These are phyloP conservation scores for Cyanoderma ruficeps DNA, from an alignment of 2,113 vertebrate species.

Conservation along the genomic window DNA sequence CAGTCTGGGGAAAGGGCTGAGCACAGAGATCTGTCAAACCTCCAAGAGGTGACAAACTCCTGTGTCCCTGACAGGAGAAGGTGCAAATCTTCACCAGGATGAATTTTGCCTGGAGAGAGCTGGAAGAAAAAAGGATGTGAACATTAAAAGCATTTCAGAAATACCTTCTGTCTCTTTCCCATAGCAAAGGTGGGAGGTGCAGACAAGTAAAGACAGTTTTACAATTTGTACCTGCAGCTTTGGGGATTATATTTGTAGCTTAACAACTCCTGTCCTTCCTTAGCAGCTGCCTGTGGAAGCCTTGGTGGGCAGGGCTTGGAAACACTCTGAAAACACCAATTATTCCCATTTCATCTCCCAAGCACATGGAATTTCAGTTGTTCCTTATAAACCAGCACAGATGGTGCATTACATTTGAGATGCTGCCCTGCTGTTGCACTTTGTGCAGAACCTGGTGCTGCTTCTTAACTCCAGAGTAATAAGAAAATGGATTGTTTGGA, in stretches of 20 bases:
- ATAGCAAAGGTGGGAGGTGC: background rate
- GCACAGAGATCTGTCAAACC: background rate
- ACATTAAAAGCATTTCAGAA: conserved; percentile 21
- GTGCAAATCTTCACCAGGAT: background rate
- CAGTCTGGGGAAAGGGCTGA: background rate
- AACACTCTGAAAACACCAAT: background rate
- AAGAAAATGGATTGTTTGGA: background rate
- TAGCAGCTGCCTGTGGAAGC: background rate
- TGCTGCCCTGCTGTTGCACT: background rate
- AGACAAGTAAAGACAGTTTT: background rate
- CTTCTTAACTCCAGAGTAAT: background rate
- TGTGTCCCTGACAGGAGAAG: background rate
- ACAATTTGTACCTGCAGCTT: background rate
- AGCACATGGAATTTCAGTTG: background rate
- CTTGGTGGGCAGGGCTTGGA: background rate
- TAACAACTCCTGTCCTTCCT: background rate
- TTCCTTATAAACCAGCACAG: background rate
- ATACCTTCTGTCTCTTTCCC: background rate
- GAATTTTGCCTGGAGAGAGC: background rate
- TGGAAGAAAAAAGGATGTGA: conserved; percentile 24
- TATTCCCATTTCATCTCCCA: background rate
- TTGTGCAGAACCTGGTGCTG: background rate
- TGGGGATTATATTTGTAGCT: background rate
- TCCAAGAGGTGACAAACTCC: background rate
- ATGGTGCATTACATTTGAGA: background rate